phyloP scores from a whole-genome alignment of 2,113 vertebrate species.

The Zosterops lateralis region DNA sequence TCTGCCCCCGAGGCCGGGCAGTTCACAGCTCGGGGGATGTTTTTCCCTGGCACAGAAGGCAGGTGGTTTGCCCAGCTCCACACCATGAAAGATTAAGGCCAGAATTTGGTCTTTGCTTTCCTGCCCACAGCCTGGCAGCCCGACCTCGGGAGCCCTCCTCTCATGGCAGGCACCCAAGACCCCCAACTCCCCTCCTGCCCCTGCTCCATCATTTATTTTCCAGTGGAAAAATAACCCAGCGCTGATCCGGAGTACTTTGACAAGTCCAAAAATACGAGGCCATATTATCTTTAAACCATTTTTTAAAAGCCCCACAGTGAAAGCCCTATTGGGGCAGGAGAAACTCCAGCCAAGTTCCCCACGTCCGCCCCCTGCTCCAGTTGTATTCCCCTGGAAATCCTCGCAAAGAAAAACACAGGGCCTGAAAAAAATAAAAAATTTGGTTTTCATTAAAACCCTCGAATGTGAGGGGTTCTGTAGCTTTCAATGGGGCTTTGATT shows the following conservation, averaged over 20 bases:
- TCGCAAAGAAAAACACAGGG: conserved; percentile 56
- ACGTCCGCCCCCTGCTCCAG: background rate
- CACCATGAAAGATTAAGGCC: background rate
- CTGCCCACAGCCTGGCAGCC: background rate
- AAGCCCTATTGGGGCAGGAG: conserved; percentile 5
- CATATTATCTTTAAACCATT: conserved; percentile 47
- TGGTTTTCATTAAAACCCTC: conserved; percentile 74
- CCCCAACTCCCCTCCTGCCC: background rate
- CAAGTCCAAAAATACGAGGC: conserved; percentile 49
- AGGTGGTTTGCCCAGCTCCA: background rate
- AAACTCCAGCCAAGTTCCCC: conserved; percentile 10
- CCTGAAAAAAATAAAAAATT: conserved; percentile 44
- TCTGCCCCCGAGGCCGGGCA: rapidly evolving
- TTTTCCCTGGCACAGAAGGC: background rate
- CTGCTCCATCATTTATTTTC: background rate
- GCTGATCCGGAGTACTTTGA: background rate
- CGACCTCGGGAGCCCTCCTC: background rate
- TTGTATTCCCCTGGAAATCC: conserved; percentile 62
- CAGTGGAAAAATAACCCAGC: conserved; percentile 28
- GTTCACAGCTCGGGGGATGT: rapidly evolving
- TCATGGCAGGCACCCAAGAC: rapidly evolving
- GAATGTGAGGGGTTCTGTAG: conserved; percentile 61
- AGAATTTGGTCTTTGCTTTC: background rate
- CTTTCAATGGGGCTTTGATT: conserved; percentile 79
- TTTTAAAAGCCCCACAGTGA: background rate